Base-by-base conservation (phyloP, 2,888 invertebrate species). In the Micoletzkya japonica region DNA sequence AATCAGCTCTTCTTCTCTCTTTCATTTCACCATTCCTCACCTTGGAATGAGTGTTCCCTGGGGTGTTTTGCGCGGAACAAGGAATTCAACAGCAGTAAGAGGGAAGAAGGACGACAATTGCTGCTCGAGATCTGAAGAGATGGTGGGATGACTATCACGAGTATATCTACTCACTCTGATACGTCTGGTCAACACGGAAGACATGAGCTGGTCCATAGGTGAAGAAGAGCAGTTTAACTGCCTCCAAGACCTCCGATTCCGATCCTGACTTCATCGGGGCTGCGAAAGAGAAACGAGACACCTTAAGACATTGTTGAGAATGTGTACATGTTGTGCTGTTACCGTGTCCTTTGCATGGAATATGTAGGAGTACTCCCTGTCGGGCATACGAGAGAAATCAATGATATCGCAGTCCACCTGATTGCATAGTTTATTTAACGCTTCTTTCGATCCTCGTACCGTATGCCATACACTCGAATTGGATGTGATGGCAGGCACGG, bases 351-450 rank as follows among this genome's bases (percentile, higher is more conserved):
- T 49, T 20, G 64, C 64, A 50, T 64, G 64, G 64, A 64, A 64
- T 14, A 64, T 64, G 32, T 64, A 64, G 14, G 14, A 26, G 34
- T 24, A 64, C 10, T 49, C 32, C 34, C 64, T 32, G 34, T 64
- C 64, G 2, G 64, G 34, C 64, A 64, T 64, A n/a, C 64, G 64
- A 50, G 64, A 50, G 64, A 64, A 64, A 26, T 64, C 64, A 26
- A 64, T 64, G 32, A 64, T 34, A n/a, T 64, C 64, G 24, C 49
- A 49, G 49, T 64, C 64, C 7, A 64, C 36, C 32, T 59, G 59
- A 17, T 28, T 17, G 10, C 17, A 7, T 17, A 59, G 7, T 28
- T 54, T 24, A 24, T 54, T 54, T 10, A n/a, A n/a, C n/a, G n/a
- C n/a, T n/a, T n/a, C n/a, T n/a, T n/a, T n/a, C n/a, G n/a, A n/a